phyloP scores from a whole-genome alignment of 2,113 vertebrate genomes.

The Eulemur rufifrons region DNA sequence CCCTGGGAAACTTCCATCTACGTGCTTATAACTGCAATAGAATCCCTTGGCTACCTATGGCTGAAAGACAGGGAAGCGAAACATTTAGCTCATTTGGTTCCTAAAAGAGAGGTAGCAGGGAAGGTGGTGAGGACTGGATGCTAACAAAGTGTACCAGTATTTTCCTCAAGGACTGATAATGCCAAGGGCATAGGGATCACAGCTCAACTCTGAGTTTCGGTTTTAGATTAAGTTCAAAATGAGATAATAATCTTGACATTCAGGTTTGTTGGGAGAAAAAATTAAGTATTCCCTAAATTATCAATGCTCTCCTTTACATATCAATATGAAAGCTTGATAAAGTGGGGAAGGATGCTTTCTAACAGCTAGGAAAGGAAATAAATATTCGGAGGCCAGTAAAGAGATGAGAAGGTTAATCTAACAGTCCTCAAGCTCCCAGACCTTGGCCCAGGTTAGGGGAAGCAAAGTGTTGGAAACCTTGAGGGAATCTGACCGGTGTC shows the following conservation, averaged over 20 bases:
- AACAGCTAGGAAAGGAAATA: not conserved
- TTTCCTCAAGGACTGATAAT: not conserved
- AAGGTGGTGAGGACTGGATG: not conserved
- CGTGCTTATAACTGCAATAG: not conserved
- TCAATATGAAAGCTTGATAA: not conserved
- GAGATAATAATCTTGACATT: not conserved
- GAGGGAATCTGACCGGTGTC: not conserved
- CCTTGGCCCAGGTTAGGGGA: not conserved
- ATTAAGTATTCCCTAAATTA: not conserved
- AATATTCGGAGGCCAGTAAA: not conserved
- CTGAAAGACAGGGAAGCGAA: not conserved
- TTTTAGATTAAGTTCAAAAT: not conserved
- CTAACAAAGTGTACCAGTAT: rapidly evolving
- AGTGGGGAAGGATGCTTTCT: not conserved
- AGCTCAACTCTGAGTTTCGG: not conserved
- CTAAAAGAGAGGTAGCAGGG: not conserved
- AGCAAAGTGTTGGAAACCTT: not conserved
- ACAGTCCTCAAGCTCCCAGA: not conserved
- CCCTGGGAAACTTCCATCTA: not conserved
- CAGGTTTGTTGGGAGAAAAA: not conserved
- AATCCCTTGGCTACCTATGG: not conserved
- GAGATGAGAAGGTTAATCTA: not conserved
- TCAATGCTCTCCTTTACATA: not conserved
- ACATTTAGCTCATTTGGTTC: not conserved
- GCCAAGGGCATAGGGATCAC: not conserved